Conservation (phyloP, 2,888 invertebrate species). For the Sminthurinus aureus region DNA sequence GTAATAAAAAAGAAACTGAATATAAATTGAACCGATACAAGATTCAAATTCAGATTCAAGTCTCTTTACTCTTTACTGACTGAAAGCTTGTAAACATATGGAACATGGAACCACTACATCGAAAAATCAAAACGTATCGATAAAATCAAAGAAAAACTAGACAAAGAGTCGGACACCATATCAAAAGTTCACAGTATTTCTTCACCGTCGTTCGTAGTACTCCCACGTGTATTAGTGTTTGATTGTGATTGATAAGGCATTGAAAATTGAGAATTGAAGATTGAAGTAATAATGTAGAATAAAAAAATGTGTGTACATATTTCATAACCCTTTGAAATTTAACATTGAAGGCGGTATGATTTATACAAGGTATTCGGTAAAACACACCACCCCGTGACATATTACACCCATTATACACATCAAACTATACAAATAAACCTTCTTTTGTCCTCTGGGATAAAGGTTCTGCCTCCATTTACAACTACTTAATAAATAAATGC, state of each 20-base stretch:
- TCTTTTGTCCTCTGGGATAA: not conserved
- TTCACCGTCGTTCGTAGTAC: not conserved
- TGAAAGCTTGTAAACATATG: not conserved
- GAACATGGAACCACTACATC: not conserved
- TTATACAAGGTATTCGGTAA: not conserved
- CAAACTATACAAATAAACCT: too few relatives aligned
- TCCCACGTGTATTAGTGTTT: conserved; percentile 4
- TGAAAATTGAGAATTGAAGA: not conserved
- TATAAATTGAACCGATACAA: too few relatives aligned
- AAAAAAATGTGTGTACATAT: too few relatives aligned
- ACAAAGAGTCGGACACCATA: not conserved
- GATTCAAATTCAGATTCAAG: too few relatives aligned
- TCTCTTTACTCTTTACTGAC: too few relatives aligned
- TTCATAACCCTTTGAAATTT: not conserved
- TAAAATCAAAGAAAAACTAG: not conserved
- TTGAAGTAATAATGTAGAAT: too few relatives aligned
- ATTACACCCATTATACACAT: too few relatives aligned
- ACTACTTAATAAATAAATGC: conserved; percentile 17
- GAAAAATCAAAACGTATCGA: not conserved
- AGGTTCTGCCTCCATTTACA: not conserved
- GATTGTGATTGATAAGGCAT: conserved; percentile 15
- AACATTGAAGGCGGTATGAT: not conserved
- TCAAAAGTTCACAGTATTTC: not conserved
- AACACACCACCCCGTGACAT: not conserved
- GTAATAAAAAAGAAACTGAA: too few relatives aligned